Evolutionary conservation across 1,140 invertebrate species (phyloP).

Genomic region (Periplaneta americana): DNA sequence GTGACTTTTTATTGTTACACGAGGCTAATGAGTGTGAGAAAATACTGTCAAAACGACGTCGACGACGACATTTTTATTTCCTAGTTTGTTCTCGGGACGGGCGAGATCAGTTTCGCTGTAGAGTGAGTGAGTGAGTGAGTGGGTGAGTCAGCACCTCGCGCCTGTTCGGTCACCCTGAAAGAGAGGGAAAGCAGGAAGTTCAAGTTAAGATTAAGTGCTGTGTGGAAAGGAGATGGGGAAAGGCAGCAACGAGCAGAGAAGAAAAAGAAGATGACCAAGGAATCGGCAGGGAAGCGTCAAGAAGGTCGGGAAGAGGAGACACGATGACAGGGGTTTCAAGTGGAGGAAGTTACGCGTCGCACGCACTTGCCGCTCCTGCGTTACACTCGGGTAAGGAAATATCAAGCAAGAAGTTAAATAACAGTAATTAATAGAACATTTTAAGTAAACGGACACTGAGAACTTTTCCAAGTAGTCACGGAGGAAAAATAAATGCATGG

Average conservation of each 20-base stretch:
- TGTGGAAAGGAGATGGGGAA: background rate
- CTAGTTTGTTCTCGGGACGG: background rate
- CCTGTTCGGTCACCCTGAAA: background rate
- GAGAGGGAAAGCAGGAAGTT: background rate
- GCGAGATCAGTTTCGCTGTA: background rate
- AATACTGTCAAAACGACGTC: background rate
- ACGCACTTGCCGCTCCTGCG: too few relatives aligned
- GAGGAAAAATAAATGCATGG: too few relatives aligned
- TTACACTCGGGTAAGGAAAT: background rate
- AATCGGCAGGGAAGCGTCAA: background rate
- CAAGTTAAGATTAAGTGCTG: background rate
- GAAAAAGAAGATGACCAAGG: background rate
- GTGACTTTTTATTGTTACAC: too few relatives aligned
- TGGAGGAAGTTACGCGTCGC: background rate
- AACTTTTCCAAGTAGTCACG: too few relatives aligned
- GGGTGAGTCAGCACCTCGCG: background rate
- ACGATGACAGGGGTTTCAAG: background rate
- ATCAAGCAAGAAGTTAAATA: too few relatives aligned
- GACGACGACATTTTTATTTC: background rate
- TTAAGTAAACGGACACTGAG: too few relatives aligned
- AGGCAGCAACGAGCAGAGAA: too few relatives aligned
- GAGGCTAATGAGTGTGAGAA: background rate
- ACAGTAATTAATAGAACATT: too few relatives aligned
- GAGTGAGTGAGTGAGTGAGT: background rate
- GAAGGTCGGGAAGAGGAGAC: too few relatives aligned